Evolutionary conservation across 1,140 invertebrate species (phyloP).

Genomic region (Drosophila pachea): DNA sequence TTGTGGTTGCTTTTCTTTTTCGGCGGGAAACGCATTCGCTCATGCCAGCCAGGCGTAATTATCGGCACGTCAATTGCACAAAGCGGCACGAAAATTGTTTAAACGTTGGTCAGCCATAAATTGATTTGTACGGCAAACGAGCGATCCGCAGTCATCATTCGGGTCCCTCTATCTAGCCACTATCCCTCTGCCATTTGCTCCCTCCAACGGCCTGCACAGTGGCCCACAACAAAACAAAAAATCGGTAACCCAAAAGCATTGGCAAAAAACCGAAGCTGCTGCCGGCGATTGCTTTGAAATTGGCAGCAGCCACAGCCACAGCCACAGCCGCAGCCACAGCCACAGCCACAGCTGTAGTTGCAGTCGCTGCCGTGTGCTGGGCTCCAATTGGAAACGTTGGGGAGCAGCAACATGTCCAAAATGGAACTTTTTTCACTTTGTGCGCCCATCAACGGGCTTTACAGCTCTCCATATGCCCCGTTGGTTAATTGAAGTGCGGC

Average conservation of each 20-base stretch:
- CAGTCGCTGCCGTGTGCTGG: conserved; percentile 6
- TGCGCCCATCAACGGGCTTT: conserved; percentile 5
- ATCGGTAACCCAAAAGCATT: conserved; percentile 27
- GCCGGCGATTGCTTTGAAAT: conserved; percentile 49
- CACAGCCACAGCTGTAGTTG: not conserved
- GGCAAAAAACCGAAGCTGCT: conserved; percentile 21
- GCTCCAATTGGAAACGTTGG: conserved; percentile 28
- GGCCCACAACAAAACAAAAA: conserved; percentile 23
- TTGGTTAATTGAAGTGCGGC: conserved; percentile 10
- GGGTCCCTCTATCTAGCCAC: not conserved
- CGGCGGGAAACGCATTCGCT: conserved; percentile 28
- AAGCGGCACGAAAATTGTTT: conserved; percentile 71
- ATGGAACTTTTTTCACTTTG: conserved; percentile 13
- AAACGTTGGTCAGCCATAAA: conserved; percentile 71
- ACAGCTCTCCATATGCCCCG: not conserved
- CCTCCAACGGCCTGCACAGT: not conserved
- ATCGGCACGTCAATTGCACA: conserved; percentile 78
- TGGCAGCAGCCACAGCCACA: conserved; percentile 22
- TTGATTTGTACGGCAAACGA: conserved; percentile 60
- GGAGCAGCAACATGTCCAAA: conserved; percentile 2
- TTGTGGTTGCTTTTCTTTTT: not conserved
- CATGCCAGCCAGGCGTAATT: conserved; percentile 60
- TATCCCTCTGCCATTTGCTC: not conserved
- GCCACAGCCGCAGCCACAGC: not conserved
- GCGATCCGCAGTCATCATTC: conserved; percentile 33